A percentile compares a stretch with the other conserved stretches of the same genome.
These are phyloP conservation scores for Stenopsyche tienmushanensis DNA, from an alignment of 1,140 invertebrate species.

Conservation along the genomic window DNA sequence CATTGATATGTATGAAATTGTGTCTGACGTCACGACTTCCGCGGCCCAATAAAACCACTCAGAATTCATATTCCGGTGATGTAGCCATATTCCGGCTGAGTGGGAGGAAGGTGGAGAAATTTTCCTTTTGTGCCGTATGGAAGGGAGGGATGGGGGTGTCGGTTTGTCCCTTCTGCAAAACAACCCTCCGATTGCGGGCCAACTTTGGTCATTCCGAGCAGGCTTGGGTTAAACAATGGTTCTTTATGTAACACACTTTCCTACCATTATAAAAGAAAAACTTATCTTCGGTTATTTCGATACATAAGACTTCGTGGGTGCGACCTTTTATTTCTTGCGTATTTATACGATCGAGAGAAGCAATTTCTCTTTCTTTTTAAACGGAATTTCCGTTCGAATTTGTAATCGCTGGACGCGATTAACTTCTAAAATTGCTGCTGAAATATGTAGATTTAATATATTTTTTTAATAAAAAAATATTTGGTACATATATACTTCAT, in stretches of 20 bases:
- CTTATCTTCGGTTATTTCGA: constrained; percentile 2
- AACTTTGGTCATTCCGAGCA: constrained; percentile 12
- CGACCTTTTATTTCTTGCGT: neutral
- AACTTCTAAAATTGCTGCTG: too few species aligned
- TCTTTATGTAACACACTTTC: constrained; percentile 13
- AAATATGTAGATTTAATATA: too few species aligned
- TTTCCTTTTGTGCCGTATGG: constrained; percentile 9
- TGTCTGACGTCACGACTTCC: constrained; percentile 6
- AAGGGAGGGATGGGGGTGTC: neutral
- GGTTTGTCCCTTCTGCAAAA: neutral
- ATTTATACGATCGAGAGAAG: neutral
- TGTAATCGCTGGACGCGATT: neutral
- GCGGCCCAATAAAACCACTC: neutral
- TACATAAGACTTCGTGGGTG: neutral
- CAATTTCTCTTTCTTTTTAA: too few species aligned
- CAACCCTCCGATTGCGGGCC: neutral
- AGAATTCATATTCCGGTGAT: constrained; percentile 14
- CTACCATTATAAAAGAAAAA: constrained; percentile 3
- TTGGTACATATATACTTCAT: too few species aligned
- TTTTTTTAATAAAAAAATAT: too few species aligned
- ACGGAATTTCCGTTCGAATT: neutral
- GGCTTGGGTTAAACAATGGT: constrained; percentile 10
- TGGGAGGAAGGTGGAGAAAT: neutral
- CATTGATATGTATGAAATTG: constrained; percentile 6
- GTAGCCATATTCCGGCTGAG: neutral